phyloP scores from a whole-genome alignment of 2,888 invertebrate genomes.

The Neoaliturus tenellus region DNA sequence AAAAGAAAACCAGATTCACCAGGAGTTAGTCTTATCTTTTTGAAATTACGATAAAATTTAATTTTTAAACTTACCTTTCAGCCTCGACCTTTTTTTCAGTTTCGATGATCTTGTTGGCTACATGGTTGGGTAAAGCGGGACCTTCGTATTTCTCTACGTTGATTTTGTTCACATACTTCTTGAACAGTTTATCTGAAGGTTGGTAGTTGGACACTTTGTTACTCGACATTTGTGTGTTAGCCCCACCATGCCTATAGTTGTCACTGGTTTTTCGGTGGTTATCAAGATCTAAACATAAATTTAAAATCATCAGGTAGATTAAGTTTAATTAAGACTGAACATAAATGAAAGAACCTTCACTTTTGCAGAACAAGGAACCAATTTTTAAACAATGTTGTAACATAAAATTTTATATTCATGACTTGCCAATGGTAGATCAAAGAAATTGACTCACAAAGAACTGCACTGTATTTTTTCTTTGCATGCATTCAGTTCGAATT shows the following conservation, averaged over 20 bases:
- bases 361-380: too few species aligned
- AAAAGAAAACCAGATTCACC: too few species aligned
- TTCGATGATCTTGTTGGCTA: conserved; percentile 83
- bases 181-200: conserved; percentile 87
- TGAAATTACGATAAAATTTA: too few species aligned
- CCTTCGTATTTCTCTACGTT: conserved; percentile 89
- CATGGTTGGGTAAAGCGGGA: conserved; percentile 78
- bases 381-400: too few species aligned
- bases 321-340: too few species aligned
- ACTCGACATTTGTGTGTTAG: conserved; percentile 76
- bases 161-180: conserved; percentile 87
- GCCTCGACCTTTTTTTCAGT: conserved; percentile 82
- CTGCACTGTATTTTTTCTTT: too few species aligned
- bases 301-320: too few species aligned
- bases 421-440: neutral
- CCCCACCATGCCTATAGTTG: conserved; percentile 24
- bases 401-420: too few species aligned
- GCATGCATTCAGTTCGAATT: too few species aligned
- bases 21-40: too few species aligned
- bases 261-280: conserved; percentile 44
- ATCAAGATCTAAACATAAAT: neutral
- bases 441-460: too few species aligned
- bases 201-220: conserved; percentile 82
- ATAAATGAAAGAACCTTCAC: too few species aligned
- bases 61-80: conserved; percentile 72